These are phyloP conservation scores for Mugil cephalus DNA, from an alignment of 2,113 vertebrate genomes.

Conservation along the genomic window DNA sequence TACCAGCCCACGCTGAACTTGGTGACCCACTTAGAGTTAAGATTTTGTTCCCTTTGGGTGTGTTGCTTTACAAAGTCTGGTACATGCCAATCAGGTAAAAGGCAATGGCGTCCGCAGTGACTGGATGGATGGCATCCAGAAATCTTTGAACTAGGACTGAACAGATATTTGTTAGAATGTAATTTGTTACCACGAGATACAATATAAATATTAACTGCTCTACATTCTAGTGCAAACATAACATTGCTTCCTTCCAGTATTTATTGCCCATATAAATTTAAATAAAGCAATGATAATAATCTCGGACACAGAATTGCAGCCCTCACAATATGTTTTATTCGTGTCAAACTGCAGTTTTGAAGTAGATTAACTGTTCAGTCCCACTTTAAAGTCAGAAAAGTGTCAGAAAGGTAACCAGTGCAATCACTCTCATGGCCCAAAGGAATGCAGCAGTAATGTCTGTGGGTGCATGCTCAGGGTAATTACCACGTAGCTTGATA, in stretches of 20 bases:
- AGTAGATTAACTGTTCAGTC: no score
- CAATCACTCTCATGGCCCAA: neutral
- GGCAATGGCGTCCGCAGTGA: neutral
- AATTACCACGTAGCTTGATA: neutral
- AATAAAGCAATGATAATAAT: no score
- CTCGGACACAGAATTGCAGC: no score
- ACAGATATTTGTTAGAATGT: no score
- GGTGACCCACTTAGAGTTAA: neutral
- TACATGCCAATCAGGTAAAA: neutral
- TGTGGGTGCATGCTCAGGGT: constrained; percentile 22
- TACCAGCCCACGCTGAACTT: neutral
- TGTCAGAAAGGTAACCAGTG: constrained; percentile 11
- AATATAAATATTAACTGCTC: no score
- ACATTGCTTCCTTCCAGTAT: no score
- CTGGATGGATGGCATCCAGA: neutral
- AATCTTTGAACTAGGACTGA: no score
- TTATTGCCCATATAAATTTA: no score
- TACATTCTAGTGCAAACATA: no score
- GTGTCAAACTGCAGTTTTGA: no score
- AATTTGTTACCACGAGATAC: no score
- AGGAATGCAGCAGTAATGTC: constrained; percentile 11
- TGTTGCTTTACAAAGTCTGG: neutral
- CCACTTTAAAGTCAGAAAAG: neutral
- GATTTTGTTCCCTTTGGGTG: neutral
- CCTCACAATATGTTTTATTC: no score